Base-by-base conservation (phyloP, 2,888 invertebrate species). In the Agrotis clavis region DNA sequence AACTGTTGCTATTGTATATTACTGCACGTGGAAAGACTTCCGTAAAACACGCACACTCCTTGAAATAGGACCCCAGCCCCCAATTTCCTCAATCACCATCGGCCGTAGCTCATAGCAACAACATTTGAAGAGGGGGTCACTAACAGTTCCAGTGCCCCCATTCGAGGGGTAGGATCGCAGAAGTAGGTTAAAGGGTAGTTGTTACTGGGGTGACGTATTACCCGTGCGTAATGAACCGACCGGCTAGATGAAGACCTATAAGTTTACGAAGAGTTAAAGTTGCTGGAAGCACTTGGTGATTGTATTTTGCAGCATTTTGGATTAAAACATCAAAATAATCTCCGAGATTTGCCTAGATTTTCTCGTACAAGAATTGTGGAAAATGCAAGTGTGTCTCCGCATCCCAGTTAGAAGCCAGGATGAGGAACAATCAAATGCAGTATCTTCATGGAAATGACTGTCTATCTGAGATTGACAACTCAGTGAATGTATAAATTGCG, bases 181-280 rank as follows among this genome's bases (percentile, higher is more conserved):
- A 79, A 82, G 73, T 84, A 67, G 77, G 81, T 81, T 67, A 79
- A 68, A 65, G 74, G 82, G 62, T 71, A 64, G 53, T 53, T 45
- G 60, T 41, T 70, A 45, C 64, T 60, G 14, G 67, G 56, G 63
- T 75, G 74, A 76, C 69, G 70, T 82, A 84, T 83, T 77, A 86
- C 71, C 71, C 59, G 45, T 63, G 81, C 73, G 74, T 86, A 88
- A 88, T 88, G 87, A 88, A 84, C 83, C 76, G 81, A 57, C 50
- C 51, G 61, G 61, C 67, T 59, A 73, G 76, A 83, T 83, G 85
- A 84, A 84, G 78, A 72, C 85, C 51, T 83, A 79, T 62, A 84
- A 85, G 72, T 78, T n/a, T n/a, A 51, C 63, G 9, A 11, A 9
- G 62, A n/a, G n/a, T n/a, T 51, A 67, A 4, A 63, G 7, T 0